phyloP scores from a whole-genome alignment of 2,113 vertebrate genomes.

The Ancistrus triradiatus region DNA sequence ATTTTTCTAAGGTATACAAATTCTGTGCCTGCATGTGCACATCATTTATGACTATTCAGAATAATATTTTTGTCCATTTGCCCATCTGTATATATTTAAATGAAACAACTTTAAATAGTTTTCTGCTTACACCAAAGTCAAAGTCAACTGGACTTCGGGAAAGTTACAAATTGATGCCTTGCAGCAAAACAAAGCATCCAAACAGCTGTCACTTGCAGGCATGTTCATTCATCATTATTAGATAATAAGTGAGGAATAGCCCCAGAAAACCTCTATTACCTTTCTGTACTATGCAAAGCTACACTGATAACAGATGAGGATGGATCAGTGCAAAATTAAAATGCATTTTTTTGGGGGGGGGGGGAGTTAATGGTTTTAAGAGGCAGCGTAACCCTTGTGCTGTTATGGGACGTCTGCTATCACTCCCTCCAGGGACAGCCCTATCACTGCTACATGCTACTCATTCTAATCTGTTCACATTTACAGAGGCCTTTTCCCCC shows the following conservation, averaged over 20 bases:
- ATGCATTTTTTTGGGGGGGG: slow-evolving; percentile 54
- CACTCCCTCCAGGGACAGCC: slow-evolving; percentile 58
- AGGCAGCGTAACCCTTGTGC: slow-evolving; percentile 46
- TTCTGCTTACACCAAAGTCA: slow-evolving; percentile 23
- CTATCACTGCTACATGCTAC: slow-evolving; percentile 56
- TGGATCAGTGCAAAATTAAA: slow-evolving; percentile 58
- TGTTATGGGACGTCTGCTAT: slow-evolving; percentile 57
- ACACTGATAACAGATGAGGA: slow-evolving; percentile 66
- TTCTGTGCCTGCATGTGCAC: no score
- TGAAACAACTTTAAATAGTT: no score
- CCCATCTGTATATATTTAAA: not conserved
- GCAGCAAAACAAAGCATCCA: slow-evolving; percentile 51
- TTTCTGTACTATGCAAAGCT: slow-evolving; percentile 59
- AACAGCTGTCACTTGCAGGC: slow-evolving; percentile 70
- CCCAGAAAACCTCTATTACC: slow-evolving; percentile 67
- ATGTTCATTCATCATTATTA: slow-evolving; percentile 76
- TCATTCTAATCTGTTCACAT: slow-evolving; percentile 61
- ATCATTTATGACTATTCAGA: no score
- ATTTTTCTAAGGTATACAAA: no score
- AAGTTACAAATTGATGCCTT: slow-evolving; percentile 55
- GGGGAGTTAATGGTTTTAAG: slow-evolving; percentile 62
- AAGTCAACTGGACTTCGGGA: slow-evolving; percentile 52
- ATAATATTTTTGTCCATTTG: slow-evolving; percentile 6
- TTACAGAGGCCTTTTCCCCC: slow-evolving; percentile 51
- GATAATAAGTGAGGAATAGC: slow-evolving; percentile 66